These are phyloP conservation scores for Gnatocerus cornutus DNA, from an alignment of 2,888 invertebrate species.

Conservation along the genomic window DNA sequence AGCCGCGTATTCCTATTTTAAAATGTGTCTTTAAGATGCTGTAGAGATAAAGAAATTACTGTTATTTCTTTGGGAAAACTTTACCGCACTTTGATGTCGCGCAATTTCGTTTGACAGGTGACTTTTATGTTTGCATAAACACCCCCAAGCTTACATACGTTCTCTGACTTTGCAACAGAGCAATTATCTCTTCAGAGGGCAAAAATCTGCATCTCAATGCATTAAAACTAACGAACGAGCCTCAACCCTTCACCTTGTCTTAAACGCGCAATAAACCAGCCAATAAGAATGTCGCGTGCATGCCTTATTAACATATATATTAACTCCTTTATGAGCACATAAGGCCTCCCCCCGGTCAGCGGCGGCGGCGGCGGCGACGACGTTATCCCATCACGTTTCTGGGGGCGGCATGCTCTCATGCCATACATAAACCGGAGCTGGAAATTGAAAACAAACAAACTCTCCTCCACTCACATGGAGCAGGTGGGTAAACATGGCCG, in stretches of 20 bases:
- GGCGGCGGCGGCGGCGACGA: slow-evolving; percentile 15
- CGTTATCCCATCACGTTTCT: slow-evolving; percentile 49
- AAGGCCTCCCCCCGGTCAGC: slow-evolving; percentile 29
- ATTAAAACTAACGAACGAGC: slow-evolving; percentile 55
- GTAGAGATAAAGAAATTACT: slow-evolving; percentile 50
- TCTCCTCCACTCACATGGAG: slow-evolving; percentile 56
- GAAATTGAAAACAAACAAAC: slow-evolving; percentile 55
- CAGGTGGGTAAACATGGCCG: slow-evolving; percentile 72
- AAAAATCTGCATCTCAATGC: slow-evolving; percentile 58
- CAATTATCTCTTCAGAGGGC: not conserved
- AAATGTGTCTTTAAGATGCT: slow-evolving; percentile 50
- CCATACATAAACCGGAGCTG: slow-evolving; percentile 47
- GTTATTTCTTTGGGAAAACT: slow-evolving; percentile 49
- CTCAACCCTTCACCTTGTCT: slow-evolving; percentile 50
- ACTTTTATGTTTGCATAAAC: slow-evolving; percentile 40
- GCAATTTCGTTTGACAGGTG: slow-evolving; percentile 44
- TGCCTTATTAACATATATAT: slow-evolving; percentile 70
- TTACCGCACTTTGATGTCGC: slow-evolving; percentile 21
- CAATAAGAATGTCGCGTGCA: slow-evolving; percentile 64
- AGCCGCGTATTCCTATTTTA: slow-evolving; percentile 43
- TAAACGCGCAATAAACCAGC: slow-evolving; percentile 63
- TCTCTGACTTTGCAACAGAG: not conserved
- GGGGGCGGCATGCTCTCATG: slow-evolving; percentile 42
- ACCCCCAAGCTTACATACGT: slow-evolving; percentile 13
- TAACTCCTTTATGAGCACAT: slow-evolving; percentile 62